Conservation (phyloP, 2,797 vertebrate genomes). For the Myripristis murdjan region DNA sequence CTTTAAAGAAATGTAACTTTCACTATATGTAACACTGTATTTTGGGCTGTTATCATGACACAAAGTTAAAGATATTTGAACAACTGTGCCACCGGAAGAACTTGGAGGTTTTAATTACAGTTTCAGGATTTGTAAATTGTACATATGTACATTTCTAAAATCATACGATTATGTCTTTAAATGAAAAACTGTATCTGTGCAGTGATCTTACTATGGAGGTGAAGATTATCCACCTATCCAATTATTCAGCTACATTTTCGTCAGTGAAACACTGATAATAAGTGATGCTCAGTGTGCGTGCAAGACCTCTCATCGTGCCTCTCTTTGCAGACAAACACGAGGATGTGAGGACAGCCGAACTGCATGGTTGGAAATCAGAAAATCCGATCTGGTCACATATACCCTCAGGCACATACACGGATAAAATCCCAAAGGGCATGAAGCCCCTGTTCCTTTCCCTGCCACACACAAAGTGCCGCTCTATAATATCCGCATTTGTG, state of each 20-base stretch:
- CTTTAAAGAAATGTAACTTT: no score
- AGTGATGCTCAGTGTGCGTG: no score
- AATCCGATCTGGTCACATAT: not conserved
- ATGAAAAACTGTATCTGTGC: conserved; percentile 8
- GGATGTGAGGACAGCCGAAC: no score
- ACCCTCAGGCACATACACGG: not conserved
- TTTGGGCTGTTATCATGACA: conserved; percentile 37
- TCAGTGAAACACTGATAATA: not conserved
- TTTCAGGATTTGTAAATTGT: conserved; percentile 41
- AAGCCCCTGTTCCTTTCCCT: not conserved
- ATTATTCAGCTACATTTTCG: not conserved
- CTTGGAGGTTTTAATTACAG: conserved; percentile 21
- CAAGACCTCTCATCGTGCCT: no score
- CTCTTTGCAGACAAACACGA: no score
- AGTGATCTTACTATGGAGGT: not conserved
- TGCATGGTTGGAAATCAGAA: not conserved
- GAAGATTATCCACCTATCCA: no score
- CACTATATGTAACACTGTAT: no score
- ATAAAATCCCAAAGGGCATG: not conserved
- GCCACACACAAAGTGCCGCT: not conserved
- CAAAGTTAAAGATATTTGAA: conserved; percentile 33
- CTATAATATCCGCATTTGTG: not conserved
- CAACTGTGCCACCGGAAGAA: conserved; percentile 25
- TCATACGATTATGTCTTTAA: conserved; percentile 16
- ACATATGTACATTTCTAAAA: conserved; percentile 15